Evolutionary conservation across 2,888 invertebrate species (phyloP), one percentile per base, ranked within the genome.

Genomic region (Drosophila subsilvestris): DNA sequence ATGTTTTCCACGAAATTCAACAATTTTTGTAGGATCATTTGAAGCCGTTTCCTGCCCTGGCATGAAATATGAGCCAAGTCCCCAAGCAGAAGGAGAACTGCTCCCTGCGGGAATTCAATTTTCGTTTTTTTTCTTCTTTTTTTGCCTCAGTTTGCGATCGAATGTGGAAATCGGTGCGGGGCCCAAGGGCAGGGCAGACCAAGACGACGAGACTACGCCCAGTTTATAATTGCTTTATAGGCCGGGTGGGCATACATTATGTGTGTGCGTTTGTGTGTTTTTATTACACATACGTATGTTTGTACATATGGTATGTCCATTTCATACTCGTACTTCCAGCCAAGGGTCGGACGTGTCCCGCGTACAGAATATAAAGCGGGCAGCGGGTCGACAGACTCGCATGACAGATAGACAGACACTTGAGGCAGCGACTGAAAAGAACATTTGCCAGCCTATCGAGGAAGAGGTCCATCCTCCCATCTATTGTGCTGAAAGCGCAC

Each of bases 221-320:
- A 68, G 78, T 83, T 84, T 86, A 88, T 84, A 84, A 88, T 84
- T 84, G 83, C 86, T 78, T 86, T 84, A 82, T 83, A 71, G 88
- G 78, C 76, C 62, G 66, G 74, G 70, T 60, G 66, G 74, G 70
- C 60, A 73, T 74, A 75, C 51, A 79, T 75, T 73, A 75, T 58
- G 50, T 51, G 60, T 63, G 54, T 56, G 57, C 56, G 54, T 27
- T 10, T 32, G 32, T 32, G 12, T 32, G 5, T 12, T 10, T 29
- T 10, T 29, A 10, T 29, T 22, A 4, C 22, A 22, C 22, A 22
- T 22, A 22, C 22, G 22, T 20, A 20, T 20, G 22, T 20, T 2
- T 20, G 20, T 22, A 22, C 22, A 22, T 4, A 22, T 4, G 22
- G 29, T 51, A 42, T 42, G 43, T 49, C 74, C 51, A 57, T 42